Evolutionary conservation across 2,888 invertebrate species (phyloP), one percentile per base, ranked within the genome.

Genomic region (Platypus cylindrus): DNA sequence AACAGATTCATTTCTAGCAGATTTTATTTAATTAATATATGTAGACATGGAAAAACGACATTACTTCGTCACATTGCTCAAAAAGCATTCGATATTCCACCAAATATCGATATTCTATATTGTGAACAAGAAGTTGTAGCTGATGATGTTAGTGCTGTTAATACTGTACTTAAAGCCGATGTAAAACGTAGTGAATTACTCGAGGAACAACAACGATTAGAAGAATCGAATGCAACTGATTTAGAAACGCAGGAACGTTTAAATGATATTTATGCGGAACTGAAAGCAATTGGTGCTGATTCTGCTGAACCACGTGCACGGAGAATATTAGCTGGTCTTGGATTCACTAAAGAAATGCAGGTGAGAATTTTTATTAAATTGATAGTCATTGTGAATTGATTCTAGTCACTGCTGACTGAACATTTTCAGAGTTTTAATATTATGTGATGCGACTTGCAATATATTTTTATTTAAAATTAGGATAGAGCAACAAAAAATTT

Each of bases 101-200:
- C 91, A 0, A 89, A 85, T 51, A 98, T 98, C 47, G 98, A 86
- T 59, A 87, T 97, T 37, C 66, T 98, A 37, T 79, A 94, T 51
- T 99, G 98, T 59, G 98, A 98, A 65, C 98, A 87, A 71, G 97
- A 97, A 70, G 95, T 98, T 16, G 78, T 89, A 0, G 94, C 95
- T 3, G 95, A 94, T 55, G 85, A 91, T 47, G 78, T 81, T 34
- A 79, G 86, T 7, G 95, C 98, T 1, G 90, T 98, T 2, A 82
- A 91, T 41, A 86, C 91, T 0, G 85, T 98, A 8, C 65, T 98
- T 5, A 87, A 85, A 44, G 87, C 97, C 0, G 98, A 98, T 63
- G 80, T 80, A 5, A 91, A 90, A 58, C 73, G 97, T 39, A 78
- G 79, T 27, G 72, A 73, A 43, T 63, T 98, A 35, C 58, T 94